phyloP scores from a whole-genome alignment of 2,797 vertebrate genomes.

The Mus minutoides region DNA sequence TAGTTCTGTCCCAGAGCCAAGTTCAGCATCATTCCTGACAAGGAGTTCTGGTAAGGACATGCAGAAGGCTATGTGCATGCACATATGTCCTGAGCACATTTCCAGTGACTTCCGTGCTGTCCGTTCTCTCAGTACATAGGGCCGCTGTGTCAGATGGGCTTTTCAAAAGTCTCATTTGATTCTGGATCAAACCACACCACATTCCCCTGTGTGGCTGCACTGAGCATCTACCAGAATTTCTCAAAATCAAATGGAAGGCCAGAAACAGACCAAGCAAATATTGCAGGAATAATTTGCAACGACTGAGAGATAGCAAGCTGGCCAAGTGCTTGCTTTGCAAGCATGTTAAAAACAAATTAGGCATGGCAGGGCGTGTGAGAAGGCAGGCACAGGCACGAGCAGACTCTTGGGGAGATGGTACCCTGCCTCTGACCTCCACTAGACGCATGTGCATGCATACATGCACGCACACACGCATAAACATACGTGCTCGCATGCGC shows the following conservation, averaged over 20 bases:
- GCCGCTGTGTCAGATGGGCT: background rate
- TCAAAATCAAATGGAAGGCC: conserved; percentile 1
- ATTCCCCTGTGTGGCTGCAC: background rate
- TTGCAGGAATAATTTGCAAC: fast-evolving
- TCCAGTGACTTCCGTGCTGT: background rate
- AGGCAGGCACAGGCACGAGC: background rate
- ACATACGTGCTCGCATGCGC: too few relatives aligned
- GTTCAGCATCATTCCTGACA: background rate
- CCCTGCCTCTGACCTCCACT: background rate
- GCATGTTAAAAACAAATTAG: background rate
- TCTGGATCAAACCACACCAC: background rate
- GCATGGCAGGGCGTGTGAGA: background rate
- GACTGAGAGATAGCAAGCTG: background rate
- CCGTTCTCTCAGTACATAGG: background rate
- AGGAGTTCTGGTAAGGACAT: background rate
- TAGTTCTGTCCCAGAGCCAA: background rate
- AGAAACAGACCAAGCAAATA: background rate
- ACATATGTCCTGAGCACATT: background rate
- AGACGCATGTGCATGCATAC: background rate
- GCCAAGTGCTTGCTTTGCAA: background rate
- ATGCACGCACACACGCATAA: background rate
- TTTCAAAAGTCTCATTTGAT: background rate
- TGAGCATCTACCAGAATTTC: background rate
- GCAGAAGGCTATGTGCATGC: background rate
- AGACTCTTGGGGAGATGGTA: background rate